A percentile compares a stretch with the other conserved stretches of the same genome.
These are phyloP conservation scores for Drosophila orena DNA, from an alignment of 1,140 invertebrate species.

Conservation along the genomic window DNA sequence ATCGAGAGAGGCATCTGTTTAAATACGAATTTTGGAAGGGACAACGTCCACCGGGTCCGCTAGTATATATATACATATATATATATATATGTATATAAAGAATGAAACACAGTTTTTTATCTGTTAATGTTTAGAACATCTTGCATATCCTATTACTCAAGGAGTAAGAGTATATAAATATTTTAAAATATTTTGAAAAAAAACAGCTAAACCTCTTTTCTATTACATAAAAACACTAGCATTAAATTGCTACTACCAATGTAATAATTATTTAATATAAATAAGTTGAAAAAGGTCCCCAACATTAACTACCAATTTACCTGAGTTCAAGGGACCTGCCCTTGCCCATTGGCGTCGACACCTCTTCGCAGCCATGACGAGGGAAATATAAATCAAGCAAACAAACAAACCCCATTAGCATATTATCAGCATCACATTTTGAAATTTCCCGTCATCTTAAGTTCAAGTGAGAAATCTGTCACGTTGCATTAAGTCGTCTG, in stretches of 20 bases:
- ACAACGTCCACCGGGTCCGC: too few relatives aligned
- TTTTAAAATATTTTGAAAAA: too few relatives aligned
- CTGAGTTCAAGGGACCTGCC: conserved; percentile 33
- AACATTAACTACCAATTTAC: conserved; percentile 45
- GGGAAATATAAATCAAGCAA: conserved; percentile 79
- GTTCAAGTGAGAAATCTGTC: conserved; percentile 81
- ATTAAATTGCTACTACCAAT: not conserved
- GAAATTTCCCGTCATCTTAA: conserved; percentile 66
- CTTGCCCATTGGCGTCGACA: conserved; percentile 28
- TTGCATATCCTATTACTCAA: too few relatives aligned
- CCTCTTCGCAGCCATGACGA: conserved; percentile 40
- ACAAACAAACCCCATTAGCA: conserved; percentile 82
- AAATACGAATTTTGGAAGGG: too few relatives aligned
- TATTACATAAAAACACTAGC: too few relatives aligned
- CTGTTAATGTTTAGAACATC: too few relatives aligned
- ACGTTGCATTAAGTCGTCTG: conserved; percentile 76
- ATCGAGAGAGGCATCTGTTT: too few relatives aligned
- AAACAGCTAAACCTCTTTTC: too few relatives aligned
- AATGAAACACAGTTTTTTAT: too few relatives aligned
- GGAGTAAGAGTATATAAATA: too few relatives aligned
- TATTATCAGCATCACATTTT: conserved; percentile 77
- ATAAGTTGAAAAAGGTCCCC: conserved; percentile 8
- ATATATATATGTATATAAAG: too few relatives aligned
- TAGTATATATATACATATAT: too few relatives aligned
- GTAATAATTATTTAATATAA: not conserved